Conservation (phyloP, 1,140 invertebrate genomes). For the Drosophila kohkoa region DNA sequence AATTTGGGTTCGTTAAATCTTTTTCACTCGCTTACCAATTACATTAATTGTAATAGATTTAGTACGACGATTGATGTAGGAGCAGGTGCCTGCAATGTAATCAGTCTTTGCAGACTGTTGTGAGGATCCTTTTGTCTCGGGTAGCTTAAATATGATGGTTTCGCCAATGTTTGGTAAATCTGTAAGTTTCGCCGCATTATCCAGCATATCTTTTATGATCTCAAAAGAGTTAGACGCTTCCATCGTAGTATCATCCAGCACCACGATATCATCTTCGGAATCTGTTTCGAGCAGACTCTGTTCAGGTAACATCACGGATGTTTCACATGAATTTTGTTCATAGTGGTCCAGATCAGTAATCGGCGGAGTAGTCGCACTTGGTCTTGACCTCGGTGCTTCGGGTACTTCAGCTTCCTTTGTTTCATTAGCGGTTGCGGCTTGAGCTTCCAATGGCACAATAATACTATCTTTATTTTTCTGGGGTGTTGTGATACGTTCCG, state of each 20-base stretch:
- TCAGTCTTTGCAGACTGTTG: constrained; percentile 10
- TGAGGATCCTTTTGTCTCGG: constrained; percentile 11
- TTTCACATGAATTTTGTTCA: neutral
- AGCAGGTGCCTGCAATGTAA: constrained; percentile 49
- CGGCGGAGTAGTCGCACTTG: neutral
- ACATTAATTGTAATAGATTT: constrained; percentile 46
- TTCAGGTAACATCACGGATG: neutral
- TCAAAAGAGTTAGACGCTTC: constrained; percentile 44
- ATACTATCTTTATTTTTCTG: neutral
- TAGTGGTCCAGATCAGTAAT: neutral
- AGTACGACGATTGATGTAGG: constrained; percentile 61
- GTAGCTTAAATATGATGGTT: constrained; percentile 58
- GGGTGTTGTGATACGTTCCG: neutral
- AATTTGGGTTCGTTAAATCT: neutral
- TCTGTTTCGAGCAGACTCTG: constrained; percentile 37
- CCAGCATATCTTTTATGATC: constrained; percentile 40
- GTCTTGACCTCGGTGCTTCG: neutral
- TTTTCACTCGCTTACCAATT: constrained; percentile 28
- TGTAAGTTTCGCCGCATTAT: constrained; percentile 18
- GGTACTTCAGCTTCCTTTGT: constrained; percentile 1
- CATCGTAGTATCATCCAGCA: constrained; percentile 58
- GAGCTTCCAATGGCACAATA: neutral
- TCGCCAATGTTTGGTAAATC: constrained; percentile 48
- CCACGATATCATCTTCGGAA: constrained; percentile 68
- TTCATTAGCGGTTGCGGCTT: neutral